phyloP scores from a whole-genome alignment of 2,797 vertebrate species.

The Macroramphosus scolopax region DNA sequence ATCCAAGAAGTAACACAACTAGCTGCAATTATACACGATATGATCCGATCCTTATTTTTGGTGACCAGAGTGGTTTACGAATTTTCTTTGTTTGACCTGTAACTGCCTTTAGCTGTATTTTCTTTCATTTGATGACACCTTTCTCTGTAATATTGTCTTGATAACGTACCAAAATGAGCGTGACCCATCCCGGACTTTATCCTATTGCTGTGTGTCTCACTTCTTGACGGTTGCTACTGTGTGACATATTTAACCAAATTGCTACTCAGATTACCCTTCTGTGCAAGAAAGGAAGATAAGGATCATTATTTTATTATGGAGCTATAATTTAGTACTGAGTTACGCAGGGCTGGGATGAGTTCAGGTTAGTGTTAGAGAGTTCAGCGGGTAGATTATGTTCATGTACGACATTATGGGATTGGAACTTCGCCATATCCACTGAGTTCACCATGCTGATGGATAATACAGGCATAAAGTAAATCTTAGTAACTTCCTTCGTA shows the following conservation, averaged over 20 bases:
- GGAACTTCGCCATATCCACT: background rate
- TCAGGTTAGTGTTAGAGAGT: background rate
- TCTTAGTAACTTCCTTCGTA: too few species aligned
- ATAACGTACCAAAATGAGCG: background rate
- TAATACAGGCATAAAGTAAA: too few species aligned
- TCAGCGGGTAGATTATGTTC: conserved; percentile 5
- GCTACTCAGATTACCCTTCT: fast-evolving
- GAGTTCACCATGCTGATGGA: background rate
- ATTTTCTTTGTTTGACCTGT: too few species aligned
- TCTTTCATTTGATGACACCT: too few species aligned
- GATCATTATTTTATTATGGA: background rate
- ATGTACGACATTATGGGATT: background rate
- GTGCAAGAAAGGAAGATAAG: conserved; percentile 1
- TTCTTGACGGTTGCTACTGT: background rate
- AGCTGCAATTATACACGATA: too few species aligned
- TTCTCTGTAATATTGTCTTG: background rate
- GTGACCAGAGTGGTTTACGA: too few species aligned
- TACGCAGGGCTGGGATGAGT: background rate
- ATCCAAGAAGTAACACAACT: conserved; percentile 1
- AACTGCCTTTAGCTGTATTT: too few species aligned
- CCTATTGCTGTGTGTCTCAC: background rate
- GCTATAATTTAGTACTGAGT: conserved; percentile 7
- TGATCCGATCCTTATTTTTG: too few species aligned
- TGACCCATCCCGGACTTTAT: background rate
- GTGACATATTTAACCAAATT: too few species aligned